Evolutionary conservation across 2,888 invertebrate genomes (phyloP).

Genomic region (Dryocosmus kuriphilus): DNA sequence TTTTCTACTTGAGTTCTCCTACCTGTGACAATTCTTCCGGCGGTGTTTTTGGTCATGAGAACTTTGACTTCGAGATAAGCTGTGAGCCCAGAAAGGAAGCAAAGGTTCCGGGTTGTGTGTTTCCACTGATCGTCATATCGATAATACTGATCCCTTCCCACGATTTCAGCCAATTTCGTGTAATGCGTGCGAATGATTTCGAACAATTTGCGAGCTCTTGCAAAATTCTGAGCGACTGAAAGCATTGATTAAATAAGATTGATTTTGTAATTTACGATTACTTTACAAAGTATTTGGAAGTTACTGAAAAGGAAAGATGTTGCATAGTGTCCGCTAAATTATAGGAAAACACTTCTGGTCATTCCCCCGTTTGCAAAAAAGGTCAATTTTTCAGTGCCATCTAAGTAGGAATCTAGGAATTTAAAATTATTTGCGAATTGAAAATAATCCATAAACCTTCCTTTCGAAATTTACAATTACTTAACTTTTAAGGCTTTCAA

Average conservation of each 20-base stretch:
- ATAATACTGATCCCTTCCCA: slow-evolving; percentile 90
- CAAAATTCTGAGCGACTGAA: slow-evolving; percentile 82
- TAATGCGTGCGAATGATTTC: slow-evolving; percentile 84
- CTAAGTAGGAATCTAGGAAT: too few species aligned
- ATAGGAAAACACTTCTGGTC: too few species aligned
- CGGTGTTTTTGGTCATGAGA: slow-evolving; percentile 86
- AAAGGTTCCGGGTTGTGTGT: slow-evolving; percentile 88
- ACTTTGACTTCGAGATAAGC: slow-evolving; percentile 89
- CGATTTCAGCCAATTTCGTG: slow-evolving; percentile 81
- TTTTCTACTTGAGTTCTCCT: slow-evolving; percentile 59
- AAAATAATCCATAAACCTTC: too few species aligned
- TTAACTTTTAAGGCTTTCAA: too few species aligned
- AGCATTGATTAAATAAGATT: slow-evolving; percentile 45
- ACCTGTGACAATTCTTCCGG: slow-evolving; percentile 89
- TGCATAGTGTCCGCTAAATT: too few species aligned
- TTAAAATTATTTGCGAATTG: too few species aligned
- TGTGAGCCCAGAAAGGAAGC: slow-evolving; percentile 87
- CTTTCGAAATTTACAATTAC: too few species aligned
- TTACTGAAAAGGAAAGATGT: too few species aligned
- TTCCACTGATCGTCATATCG: slow-evolving; percentile 94
- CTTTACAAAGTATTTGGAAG: too few species aligned
- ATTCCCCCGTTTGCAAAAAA: too few species aligned
- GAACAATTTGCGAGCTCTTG: slow-evolving; percentile 83
- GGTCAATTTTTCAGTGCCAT: too few species aligned
- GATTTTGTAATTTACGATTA: neutral